Evolutionary conservation across 2,888 invertebrate genomes (phyloP), one percentile per base, ranked within the genome.

Genomic region (Scaptomyza polygonia): DNA sequence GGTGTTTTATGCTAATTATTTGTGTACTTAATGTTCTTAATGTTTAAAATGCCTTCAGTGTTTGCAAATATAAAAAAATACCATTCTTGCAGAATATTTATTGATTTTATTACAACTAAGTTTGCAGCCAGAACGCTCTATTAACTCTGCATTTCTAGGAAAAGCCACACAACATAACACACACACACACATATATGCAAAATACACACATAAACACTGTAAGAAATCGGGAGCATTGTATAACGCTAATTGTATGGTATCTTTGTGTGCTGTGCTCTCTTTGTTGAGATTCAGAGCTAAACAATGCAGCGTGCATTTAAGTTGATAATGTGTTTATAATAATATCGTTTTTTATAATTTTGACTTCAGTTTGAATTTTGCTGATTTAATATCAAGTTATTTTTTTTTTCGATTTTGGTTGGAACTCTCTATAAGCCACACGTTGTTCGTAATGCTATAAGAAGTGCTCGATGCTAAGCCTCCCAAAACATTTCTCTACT

Each of bases 1-100:
- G 69, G 69, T 82, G 86, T 87, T 85, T 88, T 78, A 86, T 79
- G 86, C 76, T 76, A 86, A 78, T 76, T 88, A 72, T 83, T 79
- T 83, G 75, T 88, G 84, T 89, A 86, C 71, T 84, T 81, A 72
- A 77, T 88, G 84, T 88, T 87, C 73, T 87, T 74, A 81, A 68
- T 87, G 83, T 81, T 79, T 59, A 79, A 87, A 77, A 67, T 78
- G 85, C 87, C 85, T 84, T 84, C 81, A 84, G 62, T 85, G 88
- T 85, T 88, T 82, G 86, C 88, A 79, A 82, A 72, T 82, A 82
- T 53, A 65, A 75, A 68, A 61, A 64, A 84, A 67, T 63, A 56
- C 69, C 61, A 67, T 57, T 71, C 68, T 77, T 82, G 65, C 70
- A 75, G 64, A 69, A 66, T 67, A 70, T 79, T n/a, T n/a, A 68